Evolutionary conservation across 2,888 invertebrate genomes (phyloP), one percentile per base, ranked within the genome.

Genomic region (Cosmia trapezina): DNA sequence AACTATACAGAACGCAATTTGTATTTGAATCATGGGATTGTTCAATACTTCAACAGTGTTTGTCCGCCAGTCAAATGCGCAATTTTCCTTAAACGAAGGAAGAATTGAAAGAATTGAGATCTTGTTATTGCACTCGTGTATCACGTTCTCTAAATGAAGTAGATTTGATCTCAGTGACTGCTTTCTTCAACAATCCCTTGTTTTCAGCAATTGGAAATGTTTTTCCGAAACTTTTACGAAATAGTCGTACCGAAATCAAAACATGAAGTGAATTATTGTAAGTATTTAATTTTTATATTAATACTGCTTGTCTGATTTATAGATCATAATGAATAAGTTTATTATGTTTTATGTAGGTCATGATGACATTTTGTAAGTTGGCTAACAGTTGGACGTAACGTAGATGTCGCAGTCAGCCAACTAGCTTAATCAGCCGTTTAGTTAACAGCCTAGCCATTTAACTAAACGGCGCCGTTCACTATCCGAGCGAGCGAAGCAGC

Each of bases 131-230:
- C 54, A 73, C 51, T 72, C 45, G 56, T 64, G 70, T 71, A 71
- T 83, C 81, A 81, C 74, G 81, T 81, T 68, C 63, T 62, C 61
- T 47, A 60, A 77, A 83, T 83, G 57, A 83, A 83, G 81, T 75
- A 69, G 59, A 81, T 78, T 78, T 78, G 67, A 69, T 83, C 65
- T 49, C 9, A 61, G 64, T 64, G 47, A 71, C 73, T 70, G 72
- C 66, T 79, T 79, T 74, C 72, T 62, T 66, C 68, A 83, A 73
- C 77, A 70, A 78, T 68, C 53, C 63, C 56, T 80, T 77, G 71
- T 80, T 65, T 73, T 57, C 47, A 62, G 49, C 53, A 68, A 60
- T 72, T 17, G n/a, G 43, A 49, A 73, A 61, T 70, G 51, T 67
- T 77, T 76, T 66, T 43, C 43, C 33, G 33, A 64, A 77, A 62